A percentile compares a stretch with the other conserved stretches of the same genome.
Evolutionary conservation across 37 sponge, comb jelly and placozoan genomes (phyloP).

Genomic region (Aplysina aerophoba): DNA sequence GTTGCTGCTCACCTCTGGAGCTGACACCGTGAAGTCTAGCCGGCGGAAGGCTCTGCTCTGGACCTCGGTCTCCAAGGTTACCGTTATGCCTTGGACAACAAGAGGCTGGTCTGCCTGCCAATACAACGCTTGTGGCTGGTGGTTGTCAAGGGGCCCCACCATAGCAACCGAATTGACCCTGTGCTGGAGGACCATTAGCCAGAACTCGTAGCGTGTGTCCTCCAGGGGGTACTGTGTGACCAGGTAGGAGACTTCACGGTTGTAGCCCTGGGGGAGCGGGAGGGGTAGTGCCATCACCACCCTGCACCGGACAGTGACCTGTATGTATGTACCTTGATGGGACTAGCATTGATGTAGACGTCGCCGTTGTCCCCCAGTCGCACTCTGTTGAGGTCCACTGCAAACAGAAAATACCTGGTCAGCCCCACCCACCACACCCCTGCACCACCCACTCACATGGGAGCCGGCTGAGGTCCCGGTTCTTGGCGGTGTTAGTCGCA

Average conservation of each 20-base stretch:
- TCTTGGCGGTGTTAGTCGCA: background rate
- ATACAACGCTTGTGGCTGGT: background rate
- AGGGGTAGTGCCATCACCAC: background rate
- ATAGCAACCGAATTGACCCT: background rate
- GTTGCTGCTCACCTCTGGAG: background rate
- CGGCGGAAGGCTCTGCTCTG: background rate
- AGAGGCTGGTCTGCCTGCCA: too few species aligned
- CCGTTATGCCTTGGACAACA: too few species aligned
- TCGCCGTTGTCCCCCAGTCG: background rate
- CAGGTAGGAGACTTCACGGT: background rate
- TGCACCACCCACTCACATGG: constrained; percentile 12
- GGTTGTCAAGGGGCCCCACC: background rate
- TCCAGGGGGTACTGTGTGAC: constrained; percentile 22
- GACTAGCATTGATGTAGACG: constrained; percentile 26
- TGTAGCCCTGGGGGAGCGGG: background rate
- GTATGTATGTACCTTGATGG: constrained; percentile 25
- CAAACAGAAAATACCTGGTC: background rate
- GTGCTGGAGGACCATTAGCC: constrained; percentile 1
- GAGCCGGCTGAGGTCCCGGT: constrained; percentile 5
- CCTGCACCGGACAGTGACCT: too few species aligned
- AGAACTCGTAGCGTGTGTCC: background rate
- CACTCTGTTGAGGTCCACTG: constrained; percentile 10
- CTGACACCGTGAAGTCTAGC: background rate
- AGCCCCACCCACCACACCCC: background rate
- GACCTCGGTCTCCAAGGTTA: too few species aligned